Evolutionary conservation across 2,113 vertebrate species (phyloP).

Genomic region (Trematocara nigrifrons): DNA sequence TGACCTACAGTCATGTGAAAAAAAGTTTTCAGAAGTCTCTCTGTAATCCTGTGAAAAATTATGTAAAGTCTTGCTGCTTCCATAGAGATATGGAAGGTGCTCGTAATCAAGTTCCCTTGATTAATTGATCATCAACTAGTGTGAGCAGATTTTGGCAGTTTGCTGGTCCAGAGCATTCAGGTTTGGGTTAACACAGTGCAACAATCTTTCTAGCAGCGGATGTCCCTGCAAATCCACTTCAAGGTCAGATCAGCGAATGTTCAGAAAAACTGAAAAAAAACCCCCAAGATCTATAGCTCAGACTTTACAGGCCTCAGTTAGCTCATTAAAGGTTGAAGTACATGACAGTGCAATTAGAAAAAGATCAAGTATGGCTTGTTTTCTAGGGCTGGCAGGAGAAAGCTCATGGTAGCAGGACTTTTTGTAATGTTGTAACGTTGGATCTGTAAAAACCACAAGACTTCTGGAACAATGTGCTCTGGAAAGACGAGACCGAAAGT

Average conservation of each 20-base stretch:
- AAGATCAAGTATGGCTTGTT: background rate
- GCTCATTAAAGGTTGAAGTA: background rate
- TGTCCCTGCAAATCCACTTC: background rate
- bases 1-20: background rate
- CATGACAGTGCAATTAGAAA: background rate
- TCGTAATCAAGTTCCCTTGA: background rate
- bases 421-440: background rate
- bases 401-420: background rate
- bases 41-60: background rate
- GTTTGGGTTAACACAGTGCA: background rate
- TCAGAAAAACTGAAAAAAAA: rapidly evolving
- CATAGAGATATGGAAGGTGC: background rate
- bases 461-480: background rate
- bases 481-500: background rate
- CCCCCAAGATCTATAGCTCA: background rate
- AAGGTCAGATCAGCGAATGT: background rate
- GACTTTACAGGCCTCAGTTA: background rate
- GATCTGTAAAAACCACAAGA: background rate
- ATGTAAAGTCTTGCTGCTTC: background rate
- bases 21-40: background rate
- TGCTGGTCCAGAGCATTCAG: background rate
- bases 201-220: background rate
- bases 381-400: background rate
- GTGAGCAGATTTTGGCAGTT: background rate
- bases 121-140: background rate